These are phyloP conservation scores for Thymelicus lineola DNA, from an alignment of 2,888 invertebrate species.

Conservation along the genomic window DNA sequence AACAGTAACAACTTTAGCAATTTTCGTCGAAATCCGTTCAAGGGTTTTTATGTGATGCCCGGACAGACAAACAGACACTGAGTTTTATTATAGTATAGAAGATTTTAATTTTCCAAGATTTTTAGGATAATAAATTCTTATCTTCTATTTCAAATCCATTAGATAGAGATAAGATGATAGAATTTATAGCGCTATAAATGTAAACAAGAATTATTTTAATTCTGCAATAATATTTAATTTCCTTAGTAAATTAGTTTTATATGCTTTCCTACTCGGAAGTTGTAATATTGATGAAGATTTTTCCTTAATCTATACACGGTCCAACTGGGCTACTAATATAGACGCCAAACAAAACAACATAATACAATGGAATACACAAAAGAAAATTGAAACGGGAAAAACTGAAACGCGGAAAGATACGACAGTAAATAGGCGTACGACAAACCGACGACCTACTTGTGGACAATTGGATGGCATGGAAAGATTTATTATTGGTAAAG, in stretches of 20 bases:
- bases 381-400: slow-evolving; percentile 77
- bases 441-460: slow-evolving; percentile 79
- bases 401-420: slow-evolving; percentile 62
- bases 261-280: neutral
- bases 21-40: too few species aligned
- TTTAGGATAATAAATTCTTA: neutral
- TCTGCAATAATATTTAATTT: too few species aligned
- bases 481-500: slow-evolving; percentile 68
- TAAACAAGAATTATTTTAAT: too few species aligned
- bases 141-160: too few species aligned
- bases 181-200: too few species aligned
- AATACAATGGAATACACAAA: slow-evolving; percentile 68
- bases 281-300: neutral
- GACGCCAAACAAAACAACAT: slow-evolving; percentile 64
- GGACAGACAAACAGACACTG: too few species aligned
- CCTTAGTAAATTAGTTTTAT: too few species aligned
- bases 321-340: slow-evolving; percentile 47
- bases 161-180: too few species aligned
- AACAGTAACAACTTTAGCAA: too few species aligned
- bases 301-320: slow-evolving; percentile 9
- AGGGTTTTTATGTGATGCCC: too few species aligned
- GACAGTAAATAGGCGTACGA: slow-evolving; percentile 70
- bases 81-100: too few species aligned
- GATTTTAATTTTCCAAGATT: too few species aligned
- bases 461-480: slow-evolving; percentile 72